phyloP scores from a whole-genome alignment of 2,888 invertebrate species.

The Cephus sareptanus region DNA sequence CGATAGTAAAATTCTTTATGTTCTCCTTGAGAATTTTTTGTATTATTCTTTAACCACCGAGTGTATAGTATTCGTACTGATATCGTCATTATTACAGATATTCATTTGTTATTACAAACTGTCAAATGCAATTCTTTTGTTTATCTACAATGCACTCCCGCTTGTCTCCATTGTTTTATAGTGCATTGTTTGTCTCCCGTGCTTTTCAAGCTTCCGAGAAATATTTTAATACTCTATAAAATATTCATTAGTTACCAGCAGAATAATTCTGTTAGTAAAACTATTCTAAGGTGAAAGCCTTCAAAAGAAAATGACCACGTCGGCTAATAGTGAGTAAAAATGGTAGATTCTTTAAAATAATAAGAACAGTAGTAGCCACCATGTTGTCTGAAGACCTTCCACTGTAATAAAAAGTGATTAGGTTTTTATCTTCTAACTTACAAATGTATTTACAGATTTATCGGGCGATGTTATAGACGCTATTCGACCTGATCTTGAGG shows the following conservation, averaged over 20 bases:
- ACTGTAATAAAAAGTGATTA: neutral
- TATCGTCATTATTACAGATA: neutral
- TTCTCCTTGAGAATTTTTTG: neutral
- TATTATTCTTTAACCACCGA: neutral
- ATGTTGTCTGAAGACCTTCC: neutral
- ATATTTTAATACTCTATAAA: neutral
- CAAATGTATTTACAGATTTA: conserved; percentile 12
- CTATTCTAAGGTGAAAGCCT: neutral
- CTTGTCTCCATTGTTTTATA: conserved; percentile 35
- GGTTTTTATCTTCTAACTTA: neutral
- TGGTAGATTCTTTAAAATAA: neutral
- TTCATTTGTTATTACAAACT: neutral
- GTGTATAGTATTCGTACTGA: neutral
- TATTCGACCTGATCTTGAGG: conserved; percentile 37
- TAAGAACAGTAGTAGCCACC: neutral
- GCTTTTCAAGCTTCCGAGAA: neutral
- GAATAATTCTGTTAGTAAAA: neutral
- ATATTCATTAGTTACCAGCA: neutral
- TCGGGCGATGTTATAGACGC: conserved; percentile 23
- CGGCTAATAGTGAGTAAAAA: neutral
- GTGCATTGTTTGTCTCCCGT: neutral
- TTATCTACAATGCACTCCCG: conserved; percentile 30
- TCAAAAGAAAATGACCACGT: neutral
- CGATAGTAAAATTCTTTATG: neutral
- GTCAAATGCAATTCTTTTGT: conserved; percentile 25